phyloP scores from a whole-genome alignment of 2,113 vertebrate genomes.

The Mobula hypostoma region DNA sequence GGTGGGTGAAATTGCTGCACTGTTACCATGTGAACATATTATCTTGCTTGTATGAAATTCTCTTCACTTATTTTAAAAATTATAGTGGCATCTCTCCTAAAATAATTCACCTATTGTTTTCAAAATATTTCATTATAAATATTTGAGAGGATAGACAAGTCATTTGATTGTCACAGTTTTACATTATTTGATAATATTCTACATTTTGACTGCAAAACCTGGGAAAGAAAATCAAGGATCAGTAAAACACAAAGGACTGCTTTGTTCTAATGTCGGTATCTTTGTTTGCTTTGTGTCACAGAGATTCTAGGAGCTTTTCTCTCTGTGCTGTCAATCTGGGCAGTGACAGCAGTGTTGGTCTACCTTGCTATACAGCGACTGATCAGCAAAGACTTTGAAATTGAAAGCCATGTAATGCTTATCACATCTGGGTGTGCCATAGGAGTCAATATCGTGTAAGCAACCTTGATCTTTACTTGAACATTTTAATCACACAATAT shows the following conservation, averaged over 20 bases:
- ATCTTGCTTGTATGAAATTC: not conserved
- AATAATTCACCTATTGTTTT: not conserved
- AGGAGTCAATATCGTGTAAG: slow-evolving; percentile 83
- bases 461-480: slow-evolving; percentile 35
- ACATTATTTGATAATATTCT: not conserved
- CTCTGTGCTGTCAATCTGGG: slow-evolving; percentile 90
- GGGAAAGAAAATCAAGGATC: not conserved
- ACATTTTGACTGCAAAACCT: not conserved
- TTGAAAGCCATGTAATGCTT: slow-evolving; percentile 81
- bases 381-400: slow-evolving; percentile 83
- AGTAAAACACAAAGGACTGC: not conserved
- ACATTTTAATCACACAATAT: not conserved
- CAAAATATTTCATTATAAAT: not conserved
- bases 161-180: not conserved
- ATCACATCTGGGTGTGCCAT: slow-evolving; percentile 79
- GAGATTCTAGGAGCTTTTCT: slow-evolving; percentile 84
- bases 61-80: not conserved
- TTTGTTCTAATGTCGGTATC: not conserved
- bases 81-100: not conserved
- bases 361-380: slow-evolving; percentile 86
- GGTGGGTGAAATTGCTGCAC: not conserved
- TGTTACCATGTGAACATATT: not conserved
- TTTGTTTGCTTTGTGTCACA: slow-evolving; percentile 44
- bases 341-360: slow-evolving; percentile 79
- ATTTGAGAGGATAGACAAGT: not conserved